Evolutionary conservation across 2,113 vertebrate species (phyloP).

Genomic region (Perca flavescens): DNA sequence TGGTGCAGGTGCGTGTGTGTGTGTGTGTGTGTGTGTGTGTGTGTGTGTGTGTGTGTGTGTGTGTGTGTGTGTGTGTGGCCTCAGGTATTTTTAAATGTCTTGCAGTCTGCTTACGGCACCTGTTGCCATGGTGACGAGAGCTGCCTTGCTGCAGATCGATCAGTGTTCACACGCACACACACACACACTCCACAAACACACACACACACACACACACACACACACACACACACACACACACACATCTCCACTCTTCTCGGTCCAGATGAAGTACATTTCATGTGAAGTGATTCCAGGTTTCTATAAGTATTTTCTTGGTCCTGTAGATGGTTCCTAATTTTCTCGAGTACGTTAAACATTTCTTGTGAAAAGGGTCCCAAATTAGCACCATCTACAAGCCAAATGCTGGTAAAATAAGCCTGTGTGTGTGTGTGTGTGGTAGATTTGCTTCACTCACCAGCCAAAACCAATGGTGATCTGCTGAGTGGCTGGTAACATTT

Average conservation of each 20-base stretch:
- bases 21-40: slow-evolving; percentile 1
- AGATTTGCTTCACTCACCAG: too few species aligned
- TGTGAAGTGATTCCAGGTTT: too few species aligned
- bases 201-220: background rate
- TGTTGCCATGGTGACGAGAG: slow-evolving; percentile 64
- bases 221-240: background rate
- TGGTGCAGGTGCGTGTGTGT: slow-evolving; percentile 61
- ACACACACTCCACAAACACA: slow-evolving; percentile 1
- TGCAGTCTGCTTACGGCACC: slow-evolving; percentile 23
- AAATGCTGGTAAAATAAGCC: too few species aligned
- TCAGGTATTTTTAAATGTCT: slow-evolving; percentile 27
- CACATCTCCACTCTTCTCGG: background rate
- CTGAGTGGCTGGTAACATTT: too few species aligned
- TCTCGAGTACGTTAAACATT: too few species aligned
- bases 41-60: background rate
- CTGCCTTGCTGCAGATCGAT: slow-evolving; percentile 40
- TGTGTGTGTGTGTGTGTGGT: too few species aligned
- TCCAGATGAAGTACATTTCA: too few species aligned
- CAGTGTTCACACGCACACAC: slow-evolving; percentile 1
- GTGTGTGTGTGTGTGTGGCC: background rate
- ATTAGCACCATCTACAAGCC: too few species aligned
- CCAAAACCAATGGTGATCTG: too few species aligned
- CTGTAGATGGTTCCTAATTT: too few species aligned
- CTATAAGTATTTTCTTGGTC: too few species aligned
- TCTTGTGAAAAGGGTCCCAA: too few species aligned